A percentile compares a stretch with the other conserved stretches of the same genome.
These are phyloP conservation scores for Crotophaga sulcirostris DNA, from an alignment of 2,113 vertebrate genomes.

Conservation along the genomic window DNA sequence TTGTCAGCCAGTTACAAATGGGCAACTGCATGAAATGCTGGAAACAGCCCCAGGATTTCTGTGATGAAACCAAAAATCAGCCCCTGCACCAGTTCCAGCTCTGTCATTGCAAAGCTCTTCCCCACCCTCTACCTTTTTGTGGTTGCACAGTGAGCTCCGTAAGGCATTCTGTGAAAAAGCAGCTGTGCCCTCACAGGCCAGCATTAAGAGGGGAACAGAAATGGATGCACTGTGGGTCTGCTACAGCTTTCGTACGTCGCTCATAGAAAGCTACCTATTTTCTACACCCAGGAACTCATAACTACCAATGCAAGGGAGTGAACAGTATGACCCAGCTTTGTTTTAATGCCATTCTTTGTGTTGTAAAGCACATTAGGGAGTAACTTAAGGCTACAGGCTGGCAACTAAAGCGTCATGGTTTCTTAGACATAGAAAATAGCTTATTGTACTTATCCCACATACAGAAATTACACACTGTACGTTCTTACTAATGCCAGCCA, in stretches of 20 bases:
- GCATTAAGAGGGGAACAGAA: rapidly evolving
- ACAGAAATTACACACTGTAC: neutral
- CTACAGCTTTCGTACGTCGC: rapidly evolving
- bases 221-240: neutral
- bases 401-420: neutral
- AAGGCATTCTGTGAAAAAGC: neutral
- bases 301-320: neutral
- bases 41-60: neutral
- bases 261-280: neutral
- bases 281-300: neutral
- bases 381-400: neutral
- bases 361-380: neutral
- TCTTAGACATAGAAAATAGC: neutral
- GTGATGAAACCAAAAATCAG: neutral
- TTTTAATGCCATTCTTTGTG: neutral
- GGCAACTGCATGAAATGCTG: neutral
- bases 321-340: neutral
- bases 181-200: neutral
- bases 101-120: neutral
- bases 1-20: neutral
- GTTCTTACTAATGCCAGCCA: neutral
- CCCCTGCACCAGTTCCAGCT: rapidly evolving
- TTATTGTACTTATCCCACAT: neutral
- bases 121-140: neutral
- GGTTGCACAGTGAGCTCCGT: neutral